phyloP scores from a whole-genome alignment of 2,113 vertebrate genomes.

The Corythoichthys intestinalis region DNA sequence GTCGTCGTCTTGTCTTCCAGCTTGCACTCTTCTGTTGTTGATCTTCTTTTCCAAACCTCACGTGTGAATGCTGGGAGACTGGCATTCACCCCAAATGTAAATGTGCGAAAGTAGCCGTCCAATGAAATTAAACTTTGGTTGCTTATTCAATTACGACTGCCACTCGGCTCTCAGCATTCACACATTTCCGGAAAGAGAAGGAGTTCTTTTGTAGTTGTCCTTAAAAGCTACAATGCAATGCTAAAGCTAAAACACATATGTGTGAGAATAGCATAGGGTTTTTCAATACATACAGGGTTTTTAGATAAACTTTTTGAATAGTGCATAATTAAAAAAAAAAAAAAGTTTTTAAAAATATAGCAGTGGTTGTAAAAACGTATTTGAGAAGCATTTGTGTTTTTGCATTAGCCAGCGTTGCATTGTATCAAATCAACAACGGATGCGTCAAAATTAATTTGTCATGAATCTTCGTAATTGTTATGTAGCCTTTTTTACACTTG shows the following conservation, averaged over 20 bases:
- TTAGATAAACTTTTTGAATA: conserved; percentile 20
- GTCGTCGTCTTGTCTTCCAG: conserved; percentile 68
- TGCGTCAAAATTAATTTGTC: conserved; percentile 39
- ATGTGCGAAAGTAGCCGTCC: background rate
- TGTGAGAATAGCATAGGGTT: conserved; percentile 16
- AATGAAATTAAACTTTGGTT: background rate
- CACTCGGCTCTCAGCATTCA: background rate
- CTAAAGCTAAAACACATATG: conserved; percentile 38
- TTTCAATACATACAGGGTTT: conserved; percentile 22
- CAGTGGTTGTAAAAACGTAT: conserved; percentile 9
- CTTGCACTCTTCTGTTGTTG: conserved; percentile 51
- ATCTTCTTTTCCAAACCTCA: conserved; percentile 17
- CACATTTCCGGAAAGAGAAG: background rate
- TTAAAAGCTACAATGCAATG: conserved; percentile 37
- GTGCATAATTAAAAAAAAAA: conserved; percentile 1
- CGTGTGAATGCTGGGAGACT: background rate
- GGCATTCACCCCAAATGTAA: background rate
- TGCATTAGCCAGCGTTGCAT: conserved; percentile 30
- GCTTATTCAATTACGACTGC: too few relatives aligned
- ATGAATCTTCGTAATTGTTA: conserved; percentile 59
- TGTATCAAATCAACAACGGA: conserved; percentile 32
- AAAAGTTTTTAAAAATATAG: conserved; percentile 1
- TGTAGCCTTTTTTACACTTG: conserved; percentile 75
- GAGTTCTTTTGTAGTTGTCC: conserved; percentile 27
- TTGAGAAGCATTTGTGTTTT: conserved; percentile 35